Percentiles rank a stretch among this genome's conserved stretches.
phyloP scores from a whole-genome alignment of 2,113 vertebrate species.

The Vireo altiloquus region DNA sequence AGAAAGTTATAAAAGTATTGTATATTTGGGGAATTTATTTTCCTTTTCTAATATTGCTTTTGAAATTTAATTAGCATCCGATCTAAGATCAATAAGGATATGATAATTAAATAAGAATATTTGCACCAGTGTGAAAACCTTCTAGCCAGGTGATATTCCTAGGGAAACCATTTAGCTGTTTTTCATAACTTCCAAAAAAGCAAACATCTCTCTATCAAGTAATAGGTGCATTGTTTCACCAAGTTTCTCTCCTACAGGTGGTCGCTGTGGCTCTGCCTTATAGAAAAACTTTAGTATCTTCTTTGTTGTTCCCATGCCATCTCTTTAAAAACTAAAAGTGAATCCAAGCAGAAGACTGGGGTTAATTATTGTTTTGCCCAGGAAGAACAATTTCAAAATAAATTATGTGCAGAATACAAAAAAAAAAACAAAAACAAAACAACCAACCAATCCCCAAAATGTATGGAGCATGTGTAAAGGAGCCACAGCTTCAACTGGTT shows the following conservation, averaged over 20 bases:
- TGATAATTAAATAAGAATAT: not conserved
- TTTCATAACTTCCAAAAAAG: not conserved
- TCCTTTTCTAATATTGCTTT: not conserved
- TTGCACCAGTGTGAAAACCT: not conserved
- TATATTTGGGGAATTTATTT: not conserved
- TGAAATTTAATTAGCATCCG: not conserved
- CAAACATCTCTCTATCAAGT: not conserved
- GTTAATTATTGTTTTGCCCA: fast-evolving
- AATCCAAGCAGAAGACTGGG: not conserved
- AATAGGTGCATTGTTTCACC: not conserved
- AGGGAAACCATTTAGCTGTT: not conserved
- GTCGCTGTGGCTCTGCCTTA: not conserved
- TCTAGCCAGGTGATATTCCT: not conserved
- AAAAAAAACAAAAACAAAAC: not conserved
- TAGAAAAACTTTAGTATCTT: not conserved
- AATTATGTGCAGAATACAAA: not conserved
- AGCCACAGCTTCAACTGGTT: not conserved
- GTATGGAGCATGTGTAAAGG: not conserved
- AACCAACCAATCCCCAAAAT: not conserved
- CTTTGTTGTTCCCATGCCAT: not conserved
- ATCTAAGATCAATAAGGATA: not conserved
- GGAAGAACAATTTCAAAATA: not conserved
- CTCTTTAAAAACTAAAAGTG: not conserved
- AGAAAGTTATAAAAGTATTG: not conserved
- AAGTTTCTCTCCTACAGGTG: not conserved